Evolutionary conservation across 2,797 vertebrate species (phyloP).

Genomic region (Pelobates cultripes): DNA sequence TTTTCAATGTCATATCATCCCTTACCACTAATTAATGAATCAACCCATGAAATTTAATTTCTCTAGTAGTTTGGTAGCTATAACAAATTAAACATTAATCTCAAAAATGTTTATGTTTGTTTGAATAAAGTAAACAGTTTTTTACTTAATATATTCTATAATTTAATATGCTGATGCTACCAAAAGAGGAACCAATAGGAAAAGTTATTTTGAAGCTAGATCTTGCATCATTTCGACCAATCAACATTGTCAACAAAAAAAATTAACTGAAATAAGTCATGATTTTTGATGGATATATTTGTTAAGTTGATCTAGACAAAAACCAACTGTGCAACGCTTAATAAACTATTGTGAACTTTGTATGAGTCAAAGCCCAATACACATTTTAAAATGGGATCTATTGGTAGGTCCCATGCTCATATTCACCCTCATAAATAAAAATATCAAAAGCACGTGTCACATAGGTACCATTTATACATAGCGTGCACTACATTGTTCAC

Average conservation of each 20-base stretch:
- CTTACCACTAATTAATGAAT: background rate
- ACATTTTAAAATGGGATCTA: too few relatives aligned
- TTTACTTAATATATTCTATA: background rate
- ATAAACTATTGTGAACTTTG: too few relatives aligned
- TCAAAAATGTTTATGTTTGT: background rate
- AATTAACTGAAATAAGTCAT: conserved; percentile 24
- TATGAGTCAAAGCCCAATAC: too few relatives aligned
- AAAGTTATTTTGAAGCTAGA: conserved; percentile 23
- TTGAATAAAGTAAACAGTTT: background rate
- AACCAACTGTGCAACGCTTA: too few relatives aligned
- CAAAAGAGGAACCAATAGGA: conserved; percentile 5
- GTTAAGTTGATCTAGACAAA: too few relatives aligned
- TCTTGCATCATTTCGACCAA: conserved; percentile 21
- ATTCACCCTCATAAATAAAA: too few relatives aligned
- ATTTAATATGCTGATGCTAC: conserved; percentile 7
- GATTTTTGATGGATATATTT: too few relatives aligned
- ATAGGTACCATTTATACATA: too few relatives aligned
- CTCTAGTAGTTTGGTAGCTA: background rate
- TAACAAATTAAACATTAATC: conserved; percentile 24
- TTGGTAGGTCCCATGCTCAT: too few relatives aligned
- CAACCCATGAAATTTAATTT: background rate
- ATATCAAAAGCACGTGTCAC: too few relatives aligned
- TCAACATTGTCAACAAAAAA: conserved; percentile 3
- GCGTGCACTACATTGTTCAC: too few relatives aligned
- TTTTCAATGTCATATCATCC: conserved; percentile 1